Evolutionary conservation across 2,888 invertebrate genomes (phyloP), one percentile per base, ranked within the genome.

Genomic region (Anaspis maculata): DNA sequence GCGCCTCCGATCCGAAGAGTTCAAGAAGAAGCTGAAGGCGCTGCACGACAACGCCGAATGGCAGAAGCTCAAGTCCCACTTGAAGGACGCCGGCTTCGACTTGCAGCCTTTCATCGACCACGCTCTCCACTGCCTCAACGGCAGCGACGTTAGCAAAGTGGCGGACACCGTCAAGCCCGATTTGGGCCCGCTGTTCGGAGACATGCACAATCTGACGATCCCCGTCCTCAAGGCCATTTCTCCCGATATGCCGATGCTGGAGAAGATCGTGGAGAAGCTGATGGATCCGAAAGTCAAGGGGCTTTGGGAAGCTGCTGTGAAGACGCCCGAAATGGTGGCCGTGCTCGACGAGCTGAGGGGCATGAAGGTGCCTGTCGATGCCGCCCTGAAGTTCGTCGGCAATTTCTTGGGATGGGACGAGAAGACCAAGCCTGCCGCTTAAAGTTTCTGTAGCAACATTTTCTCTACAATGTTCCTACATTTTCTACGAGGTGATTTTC

Each of bases 231-330:
- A 35, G 13, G 21, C 14, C 9, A 2, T 34, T 2, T n/a, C 13
- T 5, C 12, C 14, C 12, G 26, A 10, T n/a, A 3, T 15, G 2
- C 21, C 11, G 13, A 24, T 2, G 19, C 1, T 27, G 9, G 23
- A 27, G 13, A 24, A 31, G 10, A 9, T 32, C 6, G 7, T 14
- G 12, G 42, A 37, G 10, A 44, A 42, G 15, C 32, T 56, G 12
- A 35, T 45, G 6, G 41, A 45, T 22, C 32, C 40, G n/a, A 45
- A 51, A 15, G 39, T 44, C 13, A 35, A 44, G 13, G 32, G 40
- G 14, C 26, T 54, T 15, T 39, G 52, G 9, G 50, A 54, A 14
- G 35, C 43, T 2, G 51, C 52, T 37, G 42, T 51, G 10, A 25
- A 36, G 13, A 27, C 19, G 6, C 5, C 5, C 6, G 19, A 19